phyloP scores from a whole-genome alignment of 2,888 invertebrate genomes.

The Leptopilina myrica region DNA sequence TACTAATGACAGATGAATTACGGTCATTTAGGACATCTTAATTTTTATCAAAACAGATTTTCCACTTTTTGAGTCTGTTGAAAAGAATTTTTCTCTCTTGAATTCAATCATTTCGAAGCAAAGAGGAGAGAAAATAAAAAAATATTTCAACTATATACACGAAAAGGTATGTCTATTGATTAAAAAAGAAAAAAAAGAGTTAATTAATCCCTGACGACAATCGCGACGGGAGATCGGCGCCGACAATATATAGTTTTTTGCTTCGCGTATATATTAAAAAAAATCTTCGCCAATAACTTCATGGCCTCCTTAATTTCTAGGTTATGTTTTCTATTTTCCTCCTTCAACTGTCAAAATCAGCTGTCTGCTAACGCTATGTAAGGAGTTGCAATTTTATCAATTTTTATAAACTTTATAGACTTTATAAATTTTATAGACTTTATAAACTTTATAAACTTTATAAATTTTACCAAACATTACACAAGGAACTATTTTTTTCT shows the following conservation, averaged over 20 bases:
- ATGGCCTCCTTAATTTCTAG: not conserved
- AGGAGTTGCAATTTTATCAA: too few species aligned
- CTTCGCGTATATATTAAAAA: not conserved
- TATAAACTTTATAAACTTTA: too few species aligned
- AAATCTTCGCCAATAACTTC: not conserved
- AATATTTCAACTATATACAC: not conserved
- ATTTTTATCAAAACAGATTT: not conserved
- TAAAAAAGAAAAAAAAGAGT: constrained; percentile 44
- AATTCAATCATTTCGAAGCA: constrained; percentile 4
- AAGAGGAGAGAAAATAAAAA: too few species aligned
- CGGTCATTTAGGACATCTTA: not conserved
- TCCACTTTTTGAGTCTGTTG: not conserved
- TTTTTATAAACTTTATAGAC: not conserved
- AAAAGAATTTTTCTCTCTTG: not conserved
- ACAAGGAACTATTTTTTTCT: too few species aligned
- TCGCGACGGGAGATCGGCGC: constrained; percentile 54
- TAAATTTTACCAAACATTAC: too few species aligned
- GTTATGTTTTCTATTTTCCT: constrained; percentile 13
- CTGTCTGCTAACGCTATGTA: not conserved
- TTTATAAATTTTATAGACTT: too few species aligned
- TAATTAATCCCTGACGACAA: constrained; percentile 55
- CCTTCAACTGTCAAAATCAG: constrained; percentile 24
- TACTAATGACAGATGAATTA: constrained; percentile 39
- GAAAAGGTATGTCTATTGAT: constrained; percentile 44
- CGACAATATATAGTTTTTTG: constrained; percentile 46